These are phyloP conservation scores for Festucalex cinctus DNA, from an alignment of 2,113 vertebrate species.

Conservation along the genomic window DNA sequence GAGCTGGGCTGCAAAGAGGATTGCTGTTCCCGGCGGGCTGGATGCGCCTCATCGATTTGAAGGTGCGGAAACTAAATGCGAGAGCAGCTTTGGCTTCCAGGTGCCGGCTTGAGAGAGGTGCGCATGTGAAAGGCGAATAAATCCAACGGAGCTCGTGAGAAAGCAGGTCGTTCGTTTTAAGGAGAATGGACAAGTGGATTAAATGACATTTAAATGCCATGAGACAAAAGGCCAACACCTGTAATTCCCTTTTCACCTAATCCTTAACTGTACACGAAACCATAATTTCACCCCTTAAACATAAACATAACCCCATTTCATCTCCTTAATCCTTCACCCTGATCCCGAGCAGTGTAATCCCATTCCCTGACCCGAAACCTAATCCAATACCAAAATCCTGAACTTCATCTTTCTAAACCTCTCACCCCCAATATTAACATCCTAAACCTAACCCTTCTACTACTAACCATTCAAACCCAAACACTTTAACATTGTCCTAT, in stretches of 20 bases:
- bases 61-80: constrained; percentile 32
- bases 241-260: background rate
- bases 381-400: no score
- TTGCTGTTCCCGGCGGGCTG: constrained; percentile 24
- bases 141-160: constrained; percentile 24
- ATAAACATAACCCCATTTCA: no score
- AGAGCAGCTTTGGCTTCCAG: constrained; percentile 32
- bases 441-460: no score
- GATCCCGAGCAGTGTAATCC: no score
- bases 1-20: constrained; percentile 33
- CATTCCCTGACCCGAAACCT: no score
- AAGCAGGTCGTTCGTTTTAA: constrained; percentile 26
- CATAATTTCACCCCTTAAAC: no score
- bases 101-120: constrained; percentile 18
- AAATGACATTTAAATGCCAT: constrained; percentile 12
- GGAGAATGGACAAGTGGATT: constrained; percentile 24
- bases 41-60: constrained; percentile 37
- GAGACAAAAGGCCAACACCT: background rate
- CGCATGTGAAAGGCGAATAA: constrained; percentile 24
- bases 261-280: background rate
- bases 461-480: no score
- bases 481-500: no score
- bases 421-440: no score
- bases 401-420: no score
- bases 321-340: no score